phyloP scores from a whole-genome alignment of 2,113 vertebrate species.

The Tauraco erythrolophus region DNA sequence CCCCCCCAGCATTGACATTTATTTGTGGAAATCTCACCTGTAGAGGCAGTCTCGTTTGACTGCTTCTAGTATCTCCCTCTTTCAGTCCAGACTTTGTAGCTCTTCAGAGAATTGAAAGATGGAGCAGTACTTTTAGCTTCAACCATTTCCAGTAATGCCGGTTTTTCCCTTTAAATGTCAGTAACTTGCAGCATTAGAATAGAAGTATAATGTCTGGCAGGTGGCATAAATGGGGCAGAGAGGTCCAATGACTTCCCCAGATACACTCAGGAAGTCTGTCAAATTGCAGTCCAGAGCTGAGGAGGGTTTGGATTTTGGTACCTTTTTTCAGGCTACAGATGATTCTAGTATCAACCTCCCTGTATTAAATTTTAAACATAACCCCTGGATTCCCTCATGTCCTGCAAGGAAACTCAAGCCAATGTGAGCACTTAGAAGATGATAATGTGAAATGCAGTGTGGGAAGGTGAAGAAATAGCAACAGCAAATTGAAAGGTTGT shows the following conservation, averaged over 20 bases:
- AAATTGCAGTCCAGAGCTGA: background rate
- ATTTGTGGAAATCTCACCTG: background rate
- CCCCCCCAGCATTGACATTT: background rate
- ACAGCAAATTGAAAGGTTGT: background rate
- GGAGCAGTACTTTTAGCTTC: background rate
- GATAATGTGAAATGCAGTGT: background rate
- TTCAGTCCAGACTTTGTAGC: background rate
- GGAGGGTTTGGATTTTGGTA: background rate
- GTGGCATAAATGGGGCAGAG: background rate
- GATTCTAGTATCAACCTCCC: background rate
- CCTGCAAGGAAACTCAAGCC: background rate
- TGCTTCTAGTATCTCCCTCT: background rate
- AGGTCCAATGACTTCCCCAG: background rate
- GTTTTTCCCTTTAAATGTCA: conserved; percentile 3
- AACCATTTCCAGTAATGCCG: background rate
- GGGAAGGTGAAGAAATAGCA: background rate
- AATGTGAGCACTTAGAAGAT: background rate
- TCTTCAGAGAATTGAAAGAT: conserved; percentile 9
- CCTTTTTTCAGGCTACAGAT: background rate
- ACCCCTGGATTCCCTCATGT: background rate
- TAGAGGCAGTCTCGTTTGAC: background rate
- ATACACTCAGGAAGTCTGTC: background rate
- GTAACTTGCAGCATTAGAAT: background rate
- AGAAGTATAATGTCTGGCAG: background rate
- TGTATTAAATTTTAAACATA: background rate